Percentiles rank a stretch among this genome's conserved stretches.
These are phyloP conservation scores for Protula sp. DNA, from an alignment of 2,888 invertebrate species.

Conservation along the genomic window DNA sequence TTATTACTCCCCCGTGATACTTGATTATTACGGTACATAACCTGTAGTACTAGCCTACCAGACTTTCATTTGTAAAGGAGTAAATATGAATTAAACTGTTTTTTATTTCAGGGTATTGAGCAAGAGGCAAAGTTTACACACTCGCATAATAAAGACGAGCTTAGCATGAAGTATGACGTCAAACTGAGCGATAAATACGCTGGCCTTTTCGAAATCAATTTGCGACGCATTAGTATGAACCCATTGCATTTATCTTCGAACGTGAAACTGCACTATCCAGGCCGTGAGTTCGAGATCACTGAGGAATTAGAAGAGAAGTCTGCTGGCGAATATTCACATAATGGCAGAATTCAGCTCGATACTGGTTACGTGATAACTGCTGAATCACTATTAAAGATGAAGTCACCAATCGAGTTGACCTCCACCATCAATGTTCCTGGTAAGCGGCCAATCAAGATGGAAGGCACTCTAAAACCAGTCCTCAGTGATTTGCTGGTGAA, in stretches of 20 bases:
- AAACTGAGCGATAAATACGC: background rate
- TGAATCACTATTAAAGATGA: constrained; percentile 1
- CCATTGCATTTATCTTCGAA: constrained; percentile 13
- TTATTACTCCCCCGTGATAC: too few relatives aligned
- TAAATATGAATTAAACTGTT: too few relatives aligned
- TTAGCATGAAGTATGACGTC: too few relatives aligned
- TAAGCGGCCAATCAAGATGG: constrained; percentile 15
- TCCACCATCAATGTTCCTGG: constrained; percentile 13
- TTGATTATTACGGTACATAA: too few relatives aligned
- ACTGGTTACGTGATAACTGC: background rate
- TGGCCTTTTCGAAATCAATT: constrained; percentile 7
- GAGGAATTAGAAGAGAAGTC: constrained; percentile 10
- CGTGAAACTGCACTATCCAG: constrained; percentile 13
- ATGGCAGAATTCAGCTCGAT: constrained; percentile 5
- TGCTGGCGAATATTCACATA: constrained; percentile 11
- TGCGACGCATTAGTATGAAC: constrained; percentile 11
- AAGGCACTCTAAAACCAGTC: constrained; percentile 20
- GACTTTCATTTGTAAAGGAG: too few relatives aligned
- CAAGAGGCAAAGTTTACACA: too few relatives aligned
- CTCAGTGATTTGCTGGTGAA: constrained; percentile 12
- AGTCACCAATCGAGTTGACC: constrained; percentile 17
- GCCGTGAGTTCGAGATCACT: constrained; percentile 12
- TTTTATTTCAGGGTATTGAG: too few relatives aligned
- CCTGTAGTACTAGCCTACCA: too few relatives aligned
- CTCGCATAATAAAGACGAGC: too few relatives aligned